phyloP scores from a whole-genome alignment of 2,797 vertebrate genomes.

The Ctenopoma kingsleyae region DNA sequence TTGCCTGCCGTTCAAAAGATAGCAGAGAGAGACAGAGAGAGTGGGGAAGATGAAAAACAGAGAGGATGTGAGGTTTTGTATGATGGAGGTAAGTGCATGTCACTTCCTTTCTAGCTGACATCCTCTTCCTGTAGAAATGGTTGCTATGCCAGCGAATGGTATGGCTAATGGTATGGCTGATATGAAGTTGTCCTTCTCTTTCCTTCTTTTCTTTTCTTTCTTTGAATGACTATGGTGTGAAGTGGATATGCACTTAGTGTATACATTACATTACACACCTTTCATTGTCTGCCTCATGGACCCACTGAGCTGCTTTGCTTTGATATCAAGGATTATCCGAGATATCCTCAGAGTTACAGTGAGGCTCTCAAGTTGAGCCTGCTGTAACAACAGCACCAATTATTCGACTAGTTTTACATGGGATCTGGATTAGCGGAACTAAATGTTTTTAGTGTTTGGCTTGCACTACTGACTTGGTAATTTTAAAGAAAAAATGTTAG shows the following conservation, averaged over 20 bases:
- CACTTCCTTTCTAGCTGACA: conserved; percentile 71
- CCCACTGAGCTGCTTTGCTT: conserved; percentile 58
- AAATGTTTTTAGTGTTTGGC: conserved; percentile 59
- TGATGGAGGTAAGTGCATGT: conserved; percentile 77
- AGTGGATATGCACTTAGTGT: conserved; percentile 63
- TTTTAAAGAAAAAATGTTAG: conserved; percentile 5
- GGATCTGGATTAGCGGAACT: conserved; percentile 71
- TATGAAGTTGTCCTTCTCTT: conserved; percentile 37
- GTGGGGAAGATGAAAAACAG: conserved; percentile 62
- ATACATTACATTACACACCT: conserved; percentile 61
- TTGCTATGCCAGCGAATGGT: conserved; percentile 72
- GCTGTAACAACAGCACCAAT: conserved; percentile 33
- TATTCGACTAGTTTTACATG: conserved; percentile 58
- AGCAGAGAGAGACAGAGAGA: conserved; percentile 73
- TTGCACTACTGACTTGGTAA: conserved; percentile 53
- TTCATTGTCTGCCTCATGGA: conserved; percentile 58
- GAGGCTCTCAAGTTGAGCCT: conserved; percentile 29
- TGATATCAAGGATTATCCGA: conserved; percentile 51
- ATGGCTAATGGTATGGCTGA: conserved; percentile 68
- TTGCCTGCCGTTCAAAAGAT: conserved; percentile 85
- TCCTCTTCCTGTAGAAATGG: conserved; percentile 61
- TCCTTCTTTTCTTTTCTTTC: conserved; percentile 19
- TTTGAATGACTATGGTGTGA: conserved; percentile 65
- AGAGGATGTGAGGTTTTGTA: conserved; percentile 78
- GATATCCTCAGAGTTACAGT: conserved; percentile 41